Conservation (phyloP, 1,140 invertebrate species). For the Scaptodrosophila lebanonensis region DNA sequence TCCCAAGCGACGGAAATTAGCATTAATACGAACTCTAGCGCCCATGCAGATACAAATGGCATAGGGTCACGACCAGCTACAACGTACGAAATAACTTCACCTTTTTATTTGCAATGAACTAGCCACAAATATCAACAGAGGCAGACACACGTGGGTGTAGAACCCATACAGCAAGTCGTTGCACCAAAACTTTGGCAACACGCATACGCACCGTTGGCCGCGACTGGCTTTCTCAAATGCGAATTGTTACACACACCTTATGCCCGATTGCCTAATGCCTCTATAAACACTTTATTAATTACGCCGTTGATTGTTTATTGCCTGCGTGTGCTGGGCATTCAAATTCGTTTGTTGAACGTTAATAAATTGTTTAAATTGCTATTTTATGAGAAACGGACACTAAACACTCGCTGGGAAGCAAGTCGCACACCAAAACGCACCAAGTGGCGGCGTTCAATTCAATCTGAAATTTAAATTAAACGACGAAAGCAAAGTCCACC, state of each 20-base stretch:
- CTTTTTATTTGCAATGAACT: constrained; percentile 17
- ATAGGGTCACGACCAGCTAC: too few relatives aligned
- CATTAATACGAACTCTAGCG: too few relatives aligned
- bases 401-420: constrained; percentile 1
- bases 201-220: constrained; percentile 8
- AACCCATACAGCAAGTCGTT: constrained; percentile 7
- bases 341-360: constrained; percentile 18
- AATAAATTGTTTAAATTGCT: constrained; percentile 11
- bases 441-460: constrained; percentile 1
- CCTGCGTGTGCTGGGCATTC: constrained; percentile 22
- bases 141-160: too few relatives aligned
- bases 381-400: constrained; percentile 14
- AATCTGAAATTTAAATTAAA: constrained; percentile 6
- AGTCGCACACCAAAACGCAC: too few relatives aligned
- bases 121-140: too few relatives aligned
- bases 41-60: too few relatives aligned
- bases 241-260: constrained; percentile 11
- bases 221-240: too few relatives aligned
- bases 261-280: constrained; percentile 1
- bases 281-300: constrained; percentile 40
- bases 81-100: too few relatives aligned
- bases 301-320: constrained; percentile 38
- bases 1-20: too few relatives aligned
- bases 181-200: neutral
- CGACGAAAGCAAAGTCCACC: neutral